These are phyloP conservation scores for Dugesia japonica DNA, from an alignment of 2,888 invertebrate genomes.

Conservation along the genomic window DNA sequence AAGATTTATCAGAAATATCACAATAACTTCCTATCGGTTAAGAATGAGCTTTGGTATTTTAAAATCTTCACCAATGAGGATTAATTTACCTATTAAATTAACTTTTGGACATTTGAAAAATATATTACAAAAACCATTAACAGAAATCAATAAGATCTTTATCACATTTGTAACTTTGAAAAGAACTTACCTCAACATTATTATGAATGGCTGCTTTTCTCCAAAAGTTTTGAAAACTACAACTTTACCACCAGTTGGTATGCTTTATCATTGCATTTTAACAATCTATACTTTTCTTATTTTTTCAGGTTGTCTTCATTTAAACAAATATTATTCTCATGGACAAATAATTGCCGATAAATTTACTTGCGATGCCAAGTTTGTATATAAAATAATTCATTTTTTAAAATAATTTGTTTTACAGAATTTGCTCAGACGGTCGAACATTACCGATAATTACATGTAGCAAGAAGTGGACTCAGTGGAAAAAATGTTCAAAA, in stretches of 20 bases:
- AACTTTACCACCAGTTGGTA: not conserved
- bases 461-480: not conserved
- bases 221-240: not conserved
- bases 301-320: not conserved
- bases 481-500: not conserved
- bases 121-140: not conserved
- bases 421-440: not conserved
- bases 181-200: not conserved
- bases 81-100: not conserved
- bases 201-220: not conserved
- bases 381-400: too few species aligned
- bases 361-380: not conserved
- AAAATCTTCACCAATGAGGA: not conserved
- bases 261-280: not conserved
- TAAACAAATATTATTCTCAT: constrained; percentile 7
- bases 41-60: not conserved
- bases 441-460: not conserved
- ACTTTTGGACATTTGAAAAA: not conserved
- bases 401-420: too few species aligned
- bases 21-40: not conserved
- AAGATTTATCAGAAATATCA: not conserved
- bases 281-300: not conserved
- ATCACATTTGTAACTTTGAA: not conserved
- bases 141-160: not conserved
- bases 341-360: not conserved